Conservation (phyloP, 1,140 invertebrate genomes). For the Dendrolimus kikuchii region DNA sequence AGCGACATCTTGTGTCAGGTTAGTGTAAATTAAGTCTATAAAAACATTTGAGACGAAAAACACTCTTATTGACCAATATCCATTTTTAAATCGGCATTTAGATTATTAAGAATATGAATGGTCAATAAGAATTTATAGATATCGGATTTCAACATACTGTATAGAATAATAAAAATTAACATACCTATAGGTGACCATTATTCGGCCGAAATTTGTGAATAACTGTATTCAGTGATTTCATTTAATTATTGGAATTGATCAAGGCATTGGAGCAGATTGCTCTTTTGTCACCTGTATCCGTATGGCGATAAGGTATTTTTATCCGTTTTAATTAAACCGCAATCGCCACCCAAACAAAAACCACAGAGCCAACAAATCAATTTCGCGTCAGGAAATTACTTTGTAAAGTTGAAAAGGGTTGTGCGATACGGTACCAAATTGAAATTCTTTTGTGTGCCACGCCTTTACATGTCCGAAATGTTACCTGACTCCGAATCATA, state of each 20-base stretch:
- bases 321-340: constrained; percentile 56
- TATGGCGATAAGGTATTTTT: constrained; percentile 10
- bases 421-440: constrained; percentile 59
- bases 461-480: constrained; percentile 56
- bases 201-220: too few relatives aligned
- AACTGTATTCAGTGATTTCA: neutral
- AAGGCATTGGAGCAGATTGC: too few relatives aligned
- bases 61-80: too few relatives aligned
- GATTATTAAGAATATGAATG: too few relatives aligned
- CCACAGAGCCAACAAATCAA: constrained; percentile 61
- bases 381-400: constrained; percentile 64
- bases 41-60: too few relatives aligned
- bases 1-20: too few relatives aligned
- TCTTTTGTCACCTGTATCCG: neutral
- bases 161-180: too few relatives aligned
- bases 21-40: too few relatives aligned
- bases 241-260: neutral
- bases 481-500: constrained; percentile 51
- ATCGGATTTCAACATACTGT: too few relatives aligned
- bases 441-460: constrained; percentile 58
- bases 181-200: too few relatives aligned
- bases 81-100: too few relatives aligned
- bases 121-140: too few relatives aligned
- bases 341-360: constrained; percentile 56
- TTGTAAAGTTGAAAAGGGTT: constrained; percentile 64